These are phyloP conservation scores for Leptinotarsa peninsularis DNA, from an alignment of 2,888 invertebrate species.

Conservation along the genomic window DNA sequence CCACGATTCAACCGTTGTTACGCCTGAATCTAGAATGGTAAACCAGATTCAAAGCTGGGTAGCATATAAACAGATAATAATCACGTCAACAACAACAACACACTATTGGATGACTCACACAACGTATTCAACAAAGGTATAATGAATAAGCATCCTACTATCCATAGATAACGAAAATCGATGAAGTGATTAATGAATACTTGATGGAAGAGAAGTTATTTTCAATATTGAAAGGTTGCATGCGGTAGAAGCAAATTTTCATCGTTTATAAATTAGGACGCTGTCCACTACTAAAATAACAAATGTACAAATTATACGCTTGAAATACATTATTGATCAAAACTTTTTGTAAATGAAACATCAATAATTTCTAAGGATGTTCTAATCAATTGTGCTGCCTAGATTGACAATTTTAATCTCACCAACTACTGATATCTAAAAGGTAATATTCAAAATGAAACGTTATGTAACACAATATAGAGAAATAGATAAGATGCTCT, in stretches of 20 bases:
- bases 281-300: not conserved
- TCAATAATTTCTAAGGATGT: no score
- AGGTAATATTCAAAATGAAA: no score
- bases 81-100: not conserved
- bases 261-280: not conserved
- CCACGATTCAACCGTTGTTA: not conserved
- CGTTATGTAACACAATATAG: no score
- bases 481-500: no score
- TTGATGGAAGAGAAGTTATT: not conserved
- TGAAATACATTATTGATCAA: no score
- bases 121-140: not conserved
- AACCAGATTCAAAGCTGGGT: not conserved
- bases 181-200: constrained; percentile 3
- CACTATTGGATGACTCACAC: not conserved
- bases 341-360: no score
- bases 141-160: not conserved
- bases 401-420: no score
- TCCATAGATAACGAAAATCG: not conserved
- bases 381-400: no score
- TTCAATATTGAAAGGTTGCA: not conserved
- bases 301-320: no score
- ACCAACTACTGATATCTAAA: no score
- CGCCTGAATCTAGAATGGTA: not conserved
- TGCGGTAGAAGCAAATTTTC: not conserved
- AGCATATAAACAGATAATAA: not conserved